Conservation (phyloP, 2,888 invertebrate species). For the Tromatobia lineatoria region DNA sequence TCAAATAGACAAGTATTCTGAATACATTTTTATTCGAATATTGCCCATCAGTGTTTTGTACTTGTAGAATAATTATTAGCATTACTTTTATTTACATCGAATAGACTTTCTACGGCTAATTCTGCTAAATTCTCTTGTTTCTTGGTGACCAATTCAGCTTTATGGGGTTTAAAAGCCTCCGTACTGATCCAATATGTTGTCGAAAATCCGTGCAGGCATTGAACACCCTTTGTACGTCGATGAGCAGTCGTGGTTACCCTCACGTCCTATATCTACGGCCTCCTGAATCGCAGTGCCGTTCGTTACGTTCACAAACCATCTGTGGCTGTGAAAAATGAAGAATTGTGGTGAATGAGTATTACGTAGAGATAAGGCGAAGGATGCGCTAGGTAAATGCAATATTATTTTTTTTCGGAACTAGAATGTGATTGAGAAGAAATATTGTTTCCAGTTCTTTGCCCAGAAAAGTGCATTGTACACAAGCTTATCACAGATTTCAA, state of each 20-base stretch:
- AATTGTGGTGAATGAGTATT: not conserved
- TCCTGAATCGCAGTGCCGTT: slow-evolving; percentile 87
- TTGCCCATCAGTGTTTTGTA: too few relatives aligned
- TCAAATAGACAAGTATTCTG: too few relatives aligned
- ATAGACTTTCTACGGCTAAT: not conserved
- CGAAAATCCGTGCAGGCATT: slow-evolving; percentile 75
- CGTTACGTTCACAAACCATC: slow-evolving; percentile 85
- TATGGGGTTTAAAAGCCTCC: slow-evolving; percentile 56
- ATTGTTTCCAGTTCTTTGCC: too few relatives aligned
- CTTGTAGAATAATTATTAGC: not conserved
- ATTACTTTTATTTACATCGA: slow-evolving; percentile 30
- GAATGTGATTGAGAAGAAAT: too few relatives aligned
- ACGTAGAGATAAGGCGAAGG: not conserved
- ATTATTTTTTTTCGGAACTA: not conserved
- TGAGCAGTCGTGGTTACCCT: slow-evolving; percentile 84
- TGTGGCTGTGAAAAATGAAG: slow-evolving; percentile 82
- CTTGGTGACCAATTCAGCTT: not conserved
- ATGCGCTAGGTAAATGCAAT: not conserved
- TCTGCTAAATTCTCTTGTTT: not conserved
- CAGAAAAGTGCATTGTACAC: too few relatives aligned
- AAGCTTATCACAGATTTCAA: too few relatives aligned
- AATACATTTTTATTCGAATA: too few relatives aligned
- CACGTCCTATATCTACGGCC: slow-evolving; percentile 85
- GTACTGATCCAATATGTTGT: slow-evolving; percentile 74
- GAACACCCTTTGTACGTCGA: slow-evolving; percentile 84